A percentile compares a stretch with the other conserved stretches of the same genome.
phyloP scores from a whole-genome alignment of 2,113 vertebrate genomes.

The Phyllostomus hastatus region DNA sequence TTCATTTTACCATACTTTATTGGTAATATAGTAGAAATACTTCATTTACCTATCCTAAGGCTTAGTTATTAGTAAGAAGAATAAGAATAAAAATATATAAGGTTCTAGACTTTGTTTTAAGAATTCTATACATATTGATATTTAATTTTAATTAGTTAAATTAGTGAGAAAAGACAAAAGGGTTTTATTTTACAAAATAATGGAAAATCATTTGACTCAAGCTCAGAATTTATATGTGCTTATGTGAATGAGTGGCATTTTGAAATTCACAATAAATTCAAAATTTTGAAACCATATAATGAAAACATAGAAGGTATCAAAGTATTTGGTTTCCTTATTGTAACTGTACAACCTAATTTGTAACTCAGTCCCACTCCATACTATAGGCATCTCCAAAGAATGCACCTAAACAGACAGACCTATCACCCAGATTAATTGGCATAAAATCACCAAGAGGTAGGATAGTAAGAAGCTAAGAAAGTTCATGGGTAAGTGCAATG shows the following conservation, averaged over 20 bases:
- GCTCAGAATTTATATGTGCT: not conserved
- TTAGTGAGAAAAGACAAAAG: not conserved
- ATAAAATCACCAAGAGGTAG: not conserved
- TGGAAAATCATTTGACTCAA: not conserved
- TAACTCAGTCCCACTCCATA: not conserved
- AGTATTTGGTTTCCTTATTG: not conserved
- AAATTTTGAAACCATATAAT: not conserved
- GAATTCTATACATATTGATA: not conserved
- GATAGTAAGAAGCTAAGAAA: too few species aligned
- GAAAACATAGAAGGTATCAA: not conserved
- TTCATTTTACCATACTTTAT: not conserved
- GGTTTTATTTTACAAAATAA: not conserved
- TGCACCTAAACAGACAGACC: not conserved
- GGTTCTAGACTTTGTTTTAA: not conserved
- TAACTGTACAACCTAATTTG: not conserved
- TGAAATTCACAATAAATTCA: conserved; percentile 18
- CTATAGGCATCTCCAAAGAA: not conserved
- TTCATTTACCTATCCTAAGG: not conserved
- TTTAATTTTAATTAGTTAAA: not conserved
- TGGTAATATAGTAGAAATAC: not conserved
- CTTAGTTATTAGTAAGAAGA: not conserved
- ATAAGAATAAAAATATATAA: not conserved
- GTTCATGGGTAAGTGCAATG: too few species aligned
- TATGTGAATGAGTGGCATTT: not conserved
- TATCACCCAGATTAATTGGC: not conserved